phyloP scores from a whole-genome alignment of 2,797 vertebrate genomes.

The Nyctalus aviator region DNA sequence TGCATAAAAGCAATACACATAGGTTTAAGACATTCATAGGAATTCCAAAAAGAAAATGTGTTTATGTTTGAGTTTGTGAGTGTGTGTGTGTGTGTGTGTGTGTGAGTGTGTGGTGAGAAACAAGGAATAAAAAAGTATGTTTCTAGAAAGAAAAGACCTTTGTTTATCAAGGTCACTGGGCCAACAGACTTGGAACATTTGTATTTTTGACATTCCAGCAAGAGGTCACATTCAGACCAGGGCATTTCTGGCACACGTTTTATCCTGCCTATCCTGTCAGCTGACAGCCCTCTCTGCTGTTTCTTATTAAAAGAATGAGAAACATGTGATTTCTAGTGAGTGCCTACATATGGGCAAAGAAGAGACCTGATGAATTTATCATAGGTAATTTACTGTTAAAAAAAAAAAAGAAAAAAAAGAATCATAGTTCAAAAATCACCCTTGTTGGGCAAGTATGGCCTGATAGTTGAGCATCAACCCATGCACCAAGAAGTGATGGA shows the following conservation, averaged over 20 bases:
- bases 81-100: not conserved
- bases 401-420: not conserved
- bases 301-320: constrained; percentile 58
- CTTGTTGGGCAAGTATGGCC: not conserved
- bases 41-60: not conserved
- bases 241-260: not conserved
- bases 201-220: constrained; percentile 29
- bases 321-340: constrained; percentile 42
- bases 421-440: not conserved
- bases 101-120: constrained; percentile 35
- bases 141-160: constrained; percentile 66
- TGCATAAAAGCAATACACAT: not conserved
- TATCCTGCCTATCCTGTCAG: constrained; percentile 57
- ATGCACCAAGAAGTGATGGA: no score
- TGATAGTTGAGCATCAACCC: no score
- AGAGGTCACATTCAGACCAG: constrained; percentile 65
- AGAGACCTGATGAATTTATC: not conserved
- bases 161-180: constrained; percentile 63
- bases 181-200: constrained; percentile 22
- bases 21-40: not conserved
- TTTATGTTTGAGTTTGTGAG: not conserved
- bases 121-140: not conserved
- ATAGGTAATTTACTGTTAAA: constrained; percentile 26
- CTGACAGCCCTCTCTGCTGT: constrained; percentile 55
- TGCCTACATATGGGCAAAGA: not conserved